Evolutionary conservation across 1,140 invertebrate genomes (phyloP).

Genomic region (Doryteuthis pealeii): DNA sequence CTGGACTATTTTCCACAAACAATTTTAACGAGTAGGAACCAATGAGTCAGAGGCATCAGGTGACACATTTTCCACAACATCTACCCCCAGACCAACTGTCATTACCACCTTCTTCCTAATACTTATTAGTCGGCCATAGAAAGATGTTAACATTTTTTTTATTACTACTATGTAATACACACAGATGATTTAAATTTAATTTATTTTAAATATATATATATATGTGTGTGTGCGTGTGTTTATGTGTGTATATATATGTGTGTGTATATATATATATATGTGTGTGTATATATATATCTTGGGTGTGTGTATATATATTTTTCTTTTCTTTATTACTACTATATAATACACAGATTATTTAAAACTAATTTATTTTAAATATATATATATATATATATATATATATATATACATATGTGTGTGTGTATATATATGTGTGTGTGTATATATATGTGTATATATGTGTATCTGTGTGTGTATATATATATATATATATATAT

Average conservation of each 20-base stretch:
- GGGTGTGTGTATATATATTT: conserved; percentile 21
- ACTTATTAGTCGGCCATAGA: too few species aligned
- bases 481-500: conserved; percentile 40
- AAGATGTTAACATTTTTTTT: too few species aligned
- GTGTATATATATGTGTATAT: conserved; percentile 8
- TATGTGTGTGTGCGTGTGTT: background rate
- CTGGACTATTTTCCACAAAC: too few species aligned
- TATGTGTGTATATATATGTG: conserved; percentile 12
- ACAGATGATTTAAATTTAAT: too few species aligned
- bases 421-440: conserved; percentile 15
- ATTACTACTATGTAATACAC: too few species aligned
- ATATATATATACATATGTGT: conserved; percentile 17
- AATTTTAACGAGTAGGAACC: too few species aligned
- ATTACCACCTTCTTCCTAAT: too few species aligned
- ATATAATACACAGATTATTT: background rate
- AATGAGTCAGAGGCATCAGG: too few species aligned
- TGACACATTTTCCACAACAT: too few species aligned
- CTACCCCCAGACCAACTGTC: too few species aligned
- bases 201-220: background rate
- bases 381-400: conserved; percentile 5
- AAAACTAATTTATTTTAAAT: background rate
- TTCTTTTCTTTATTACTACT: background rate
- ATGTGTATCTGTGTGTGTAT: too few species aligned
- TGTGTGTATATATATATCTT: conserved; percentile 5
- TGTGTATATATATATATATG: conserved; percentile 9